phyloP scores from a whole-genome alignment of 2,113 vertebrate genomes.

The Melanotaenia duboulayi region DNA sequence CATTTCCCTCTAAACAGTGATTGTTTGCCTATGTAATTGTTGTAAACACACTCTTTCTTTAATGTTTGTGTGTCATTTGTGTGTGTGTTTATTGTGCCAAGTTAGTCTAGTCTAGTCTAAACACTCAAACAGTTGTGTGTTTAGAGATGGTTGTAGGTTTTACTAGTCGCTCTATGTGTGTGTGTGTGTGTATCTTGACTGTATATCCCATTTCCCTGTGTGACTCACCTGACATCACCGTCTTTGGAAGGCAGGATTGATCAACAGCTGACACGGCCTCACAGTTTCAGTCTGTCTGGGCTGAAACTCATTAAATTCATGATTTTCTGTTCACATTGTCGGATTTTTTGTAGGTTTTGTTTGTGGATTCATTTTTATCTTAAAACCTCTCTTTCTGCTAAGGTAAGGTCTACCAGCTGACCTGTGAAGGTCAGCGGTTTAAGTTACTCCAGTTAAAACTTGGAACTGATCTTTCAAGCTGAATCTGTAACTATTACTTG shows the following conservation, averaged over 20 bases:
- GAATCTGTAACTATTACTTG: no score
- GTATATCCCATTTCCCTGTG: constrained; percentile 47
- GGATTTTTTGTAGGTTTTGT: neutral
- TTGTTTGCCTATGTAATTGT: constrained; percentile 29
- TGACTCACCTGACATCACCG: constrained; percentile 70
- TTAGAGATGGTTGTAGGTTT: neutral
- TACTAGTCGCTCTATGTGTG: neutral
- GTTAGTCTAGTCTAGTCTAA: no score
- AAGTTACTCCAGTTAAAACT: neutral
- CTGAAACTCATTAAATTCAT: neutral
- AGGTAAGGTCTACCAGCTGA: constrained; percentile 39
- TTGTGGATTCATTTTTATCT: neutral
- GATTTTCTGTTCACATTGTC: neutral
- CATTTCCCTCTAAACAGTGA: constrained; percentile 3
- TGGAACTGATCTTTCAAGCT: no score
- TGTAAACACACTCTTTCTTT: neutral
- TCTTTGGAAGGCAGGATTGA: neutral
- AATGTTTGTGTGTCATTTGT: neutral
- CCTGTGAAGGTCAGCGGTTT: neutral
- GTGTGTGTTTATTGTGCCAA: neutral
- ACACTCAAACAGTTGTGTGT: constrained; percentile 1
- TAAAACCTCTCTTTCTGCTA: constrained; percentile 7
- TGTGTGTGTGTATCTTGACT: constrained; percentile 18
- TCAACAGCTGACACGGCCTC: constrained; percentile 26
- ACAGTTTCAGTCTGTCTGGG: neutral